Percentiles rank a stretch among this genome's conserved stretches.
These are phyloP conservation scores for Holothuria glaberrima DNA, from an alignment of 35 echinoderm and acorn worm genomes.

Conservation along the genomic window DNA sequence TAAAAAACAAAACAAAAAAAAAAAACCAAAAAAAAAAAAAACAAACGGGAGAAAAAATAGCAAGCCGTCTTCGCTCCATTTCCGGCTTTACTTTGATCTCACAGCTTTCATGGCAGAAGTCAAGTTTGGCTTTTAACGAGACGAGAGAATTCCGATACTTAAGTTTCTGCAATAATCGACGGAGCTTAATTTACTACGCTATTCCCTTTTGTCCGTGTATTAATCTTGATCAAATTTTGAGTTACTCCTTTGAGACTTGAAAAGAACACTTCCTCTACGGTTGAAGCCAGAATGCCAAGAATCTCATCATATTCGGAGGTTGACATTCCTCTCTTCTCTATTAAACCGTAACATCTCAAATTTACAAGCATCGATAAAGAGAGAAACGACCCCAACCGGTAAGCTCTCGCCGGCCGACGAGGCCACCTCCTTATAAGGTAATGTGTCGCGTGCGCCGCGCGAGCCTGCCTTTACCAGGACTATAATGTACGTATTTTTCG, in stretches of 20 bases:
- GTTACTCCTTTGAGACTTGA: constrained; percentile 35
- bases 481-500: background rate
- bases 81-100: background rate
- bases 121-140: background rate
- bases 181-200: constrained; percentile 38
- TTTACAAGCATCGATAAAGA: constrained; percentile 23
- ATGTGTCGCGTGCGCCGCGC: constrained; percentile 41
- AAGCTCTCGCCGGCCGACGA: background rate
- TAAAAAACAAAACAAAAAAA: background rate
- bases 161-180: background rate
- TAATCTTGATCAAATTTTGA: constrained; percentile 24
- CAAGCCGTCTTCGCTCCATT: background rate
- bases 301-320: constrained; percentile 28
- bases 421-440: constrained; percentile 38
- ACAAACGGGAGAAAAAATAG: no score
- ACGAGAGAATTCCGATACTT: constrained; percentile 40
- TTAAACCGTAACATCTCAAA: constrained; percentile 37
- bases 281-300: constrained; percentile 41
- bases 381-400: constrained; percentile 25
- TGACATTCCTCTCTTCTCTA: constrained; percentile 24
- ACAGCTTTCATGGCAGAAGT: background rate
- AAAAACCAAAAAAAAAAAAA: no score
- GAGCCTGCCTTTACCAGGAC: constrained; percentile 21
- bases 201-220: constrained; percentile 28
- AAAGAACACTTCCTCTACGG: constrained; percentile 10